Conservation (phyloP, 2,113 vertebrate genomes). For the Gasterosteus nipponicus region DNA sequence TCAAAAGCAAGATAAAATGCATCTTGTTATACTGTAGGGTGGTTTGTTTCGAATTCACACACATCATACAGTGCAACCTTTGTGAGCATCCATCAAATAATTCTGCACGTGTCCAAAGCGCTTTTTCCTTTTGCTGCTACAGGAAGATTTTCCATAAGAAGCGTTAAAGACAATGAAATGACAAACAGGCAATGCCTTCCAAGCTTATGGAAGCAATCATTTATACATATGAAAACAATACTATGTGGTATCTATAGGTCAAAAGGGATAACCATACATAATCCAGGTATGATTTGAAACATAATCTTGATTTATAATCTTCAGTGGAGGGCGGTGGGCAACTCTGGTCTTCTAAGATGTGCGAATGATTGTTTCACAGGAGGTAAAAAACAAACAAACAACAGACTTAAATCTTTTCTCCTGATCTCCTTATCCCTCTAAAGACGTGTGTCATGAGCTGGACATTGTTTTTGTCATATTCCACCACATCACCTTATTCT, state of each 20-base stretch:
- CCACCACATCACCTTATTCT: not conserved
- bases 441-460: conserved; percentile 17
- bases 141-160: conserved; percentile 9
- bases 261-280: conserved; percentile 37
- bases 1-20: not conserved
- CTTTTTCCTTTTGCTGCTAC: not conserved
- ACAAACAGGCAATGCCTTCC: not conserved
- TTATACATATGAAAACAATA: conserved; percentile 11
- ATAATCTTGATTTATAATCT: conserved; percentile 35
- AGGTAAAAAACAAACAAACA: conserved; percentile 32
- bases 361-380: not conserved
- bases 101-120: conserved; percentile 14
- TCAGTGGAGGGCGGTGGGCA: conserved; percentile 5
- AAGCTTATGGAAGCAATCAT: conserved; percentile 39
- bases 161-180: not conserved
- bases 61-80: not conserved
- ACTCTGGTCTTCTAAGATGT: not conserved
- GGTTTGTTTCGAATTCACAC: not conserved
- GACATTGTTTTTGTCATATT: conserved; percentile 8
- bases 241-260: conserved; percentile 24
- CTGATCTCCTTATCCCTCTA: conserved; percentile 29
- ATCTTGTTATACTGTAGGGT: not conserved
- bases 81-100: not conserved
- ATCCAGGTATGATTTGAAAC: conserved; percentile 59
- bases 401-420: conserved; percentile 21